Evolutionary conservation across 2,888 invertebrate species (phyloP).

Genomic region (Agrilus biguttatus): DNA sequence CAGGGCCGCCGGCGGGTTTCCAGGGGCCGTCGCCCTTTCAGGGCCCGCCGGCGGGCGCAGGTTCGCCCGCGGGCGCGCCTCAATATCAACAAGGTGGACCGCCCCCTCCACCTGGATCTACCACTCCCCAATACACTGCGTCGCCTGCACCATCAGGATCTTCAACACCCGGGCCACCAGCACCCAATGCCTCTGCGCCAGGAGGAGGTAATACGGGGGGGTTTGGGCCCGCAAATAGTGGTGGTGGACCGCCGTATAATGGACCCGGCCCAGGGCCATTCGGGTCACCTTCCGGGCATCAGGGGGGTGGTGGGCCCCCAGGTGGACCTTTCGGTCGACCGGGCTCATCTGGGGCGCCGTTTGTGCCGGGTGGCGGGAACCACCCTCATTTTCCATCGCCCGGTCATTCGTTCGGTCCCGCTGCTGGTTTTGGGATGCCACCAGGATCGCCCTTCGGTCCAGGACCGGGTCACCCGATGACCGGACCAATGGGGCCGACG

Average conservation of each 20-base stretch:
- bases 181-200: slow-evolving; percentile 29
- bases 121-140: slow-evolving; percentile 71
- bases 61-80: slow-evolving; percentile 60
- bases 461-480: slow-evolving; percentile 44
- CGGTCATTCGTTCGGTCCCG: slow-evolving; percentile 41
- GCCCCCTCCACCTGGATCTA: slow-evolving; percentile 54
- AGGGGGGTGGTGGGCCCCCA: slow-evolving; percentile 39
- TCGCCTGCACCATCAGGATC: slow-evolving; percentile 73
- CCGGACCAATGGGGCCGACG: slow-evolving; percentile 46
- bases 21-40: slow-evolving; percentile 43
- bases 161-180: slow-evolving; percentile 65
- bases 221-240: slow-evolving; percentile 42
- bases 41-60: slow-evolving; percentile 56
- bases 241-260: slow-evolving; percentile 49
- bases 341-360: slow-evolving; percentile 56
- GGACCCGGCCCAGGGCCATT: slow-evolving; percentile 51
- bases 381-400: slow-evolving; percentile 52
- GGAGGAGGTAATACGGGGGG: slow-evolving; percentile 33
- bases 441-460: slow-evolving; percentile 58
- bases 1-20: slow-evolving; percentile 41
- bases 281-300: slow-evolving; percentile 47
- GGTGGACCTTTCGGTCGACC: slow-evolving; percentile 38
- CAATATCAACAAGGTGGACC: slow-evolving; percentile 47
- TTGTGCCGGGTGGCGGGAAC: slow-evolving; percentile 51
- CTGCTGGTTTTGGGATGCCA: slow-evolving; percentile 54